Percentiles rank a stretch among this genome's conserved stretches.
Evolutionary conservation across 2,888 invertebrate genomes (phyloP).

Genomic region (Chrysomela aeneicollis): DNA sequence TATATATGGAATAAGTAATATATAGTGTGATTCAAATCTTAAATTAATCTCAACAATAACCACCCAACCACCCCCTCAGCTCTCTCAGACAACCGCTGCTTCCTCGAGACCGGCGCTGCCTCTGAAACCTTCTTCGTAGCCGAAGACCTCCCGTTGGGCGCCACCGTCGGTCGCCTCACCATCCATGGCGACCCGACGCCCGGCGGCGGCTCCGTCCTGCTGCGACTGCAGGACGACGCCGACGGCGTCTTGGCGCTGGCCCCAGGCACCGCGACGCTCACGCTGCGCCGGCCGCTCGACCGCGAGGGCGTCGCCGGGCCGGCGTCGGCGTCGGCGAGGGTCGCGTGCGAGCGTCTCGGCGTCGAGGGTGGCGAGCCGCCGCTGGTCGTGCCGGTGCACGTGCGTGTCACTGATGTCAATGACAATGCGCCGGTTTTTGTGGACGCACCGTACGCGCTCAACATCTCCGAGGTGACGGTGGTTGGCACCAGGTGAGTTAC

Average conservation of each 20-base stretch:
- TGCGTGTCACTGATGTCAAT: constrained; percentile 89
- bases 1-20: too few relatives aligned
- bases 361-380: constrained; percentile 70
- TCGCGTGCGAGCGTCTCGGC: constrained; percentile 80
- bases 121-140: constrained; percentile 91
- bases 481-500: constrained; percentile 70
- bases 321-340: constrained; percentile 84
- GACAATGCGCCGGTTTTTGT: constrained; percentile 88
- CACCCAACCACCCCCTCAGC: too few relatives aligned
- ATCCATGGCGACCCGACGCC: constrained; percentile 83
- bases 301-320: constrained; percentile 81
- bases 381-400: constrained; percentile 82
- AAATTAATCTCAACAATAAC: too few relatives aligned
- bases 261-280: constrained; percentile 80
- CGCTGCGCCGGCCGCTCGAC: constrained; percentile 64
- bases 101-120: constrained; percentile 88
- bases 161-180: constrained; percentile 78
- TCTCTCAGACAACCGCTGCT: constrained; percentile 86
- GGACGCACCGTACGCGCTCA: constrained; percentile 81
- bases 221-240: constrained; percentile 79
- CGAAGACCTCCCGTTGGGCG: constrained; percentile 83
- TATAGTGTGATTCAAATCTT: too few relatives aligned
- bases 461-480: constrained; percentile 81
- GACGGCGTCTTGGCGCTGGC: constrained; percentile 82
- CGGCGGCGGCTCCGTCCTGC: constrained; percentile 79